Evolutionary conservation across 1,140 invertebrate species (phyloP), one percentile per base, ranked within the genome.

Genomic region (Drosophila ercepeae): DNA sequence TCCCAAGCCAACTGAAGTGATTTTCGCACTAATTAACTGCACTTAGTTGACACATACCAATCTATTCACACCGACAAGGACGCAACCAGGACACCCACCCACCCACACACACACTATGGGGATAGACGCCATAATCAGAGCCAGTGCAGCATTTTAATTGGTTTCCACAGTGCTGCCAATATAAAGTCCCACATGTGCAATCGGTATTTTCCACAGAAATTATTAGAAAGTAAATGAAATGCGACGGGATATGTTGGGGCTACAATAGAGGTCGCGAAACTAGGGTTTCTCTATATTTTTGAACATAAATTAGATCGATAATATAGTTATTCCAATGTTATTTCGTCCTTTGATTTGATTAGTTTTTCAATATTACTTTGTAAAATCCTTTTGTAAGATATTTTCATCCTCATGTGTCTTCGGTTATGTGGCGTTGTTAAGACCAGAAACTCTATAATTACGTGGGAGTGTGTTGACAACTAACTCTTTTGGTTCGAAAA

Each of bases 21-120:
- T 88, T 88, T 88, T 88, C 82, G 82, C 82, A 88, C 82, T 88
- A 88, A 88, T 88, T 88, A 88, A 88, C 82, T 88, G 83, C 82
- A 82, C 82, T 88, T 88, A 88, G 77, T 88, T 88, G 82, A 88
- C 82, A 88, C 82, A 88, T 88, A 88, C 77, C 82, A 88, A 88
- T 86, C 82, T 86, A 79, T 86, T 79, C 76, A 86, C 72, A 79
- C 61, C 70, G 44, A 67, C 71, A 42, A 29, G 44, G 45, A 25
- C 48, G 0, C 36, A 5, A 18, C 39, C 70, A 36, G 46, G 21
- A 41, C 11, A 54, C 36, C 34, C 32, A 41, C 41, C 34, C n/a
- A 16, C 13, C 7, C 13, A 44, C 36, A 48, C 19, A 45, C 13
- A 44, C n/a, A 1, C 4, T 1, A n/a, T n/a, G n/a, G n/a, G 14